These are phyloP conservation scores for Tachyglossus aculeatus DNA, from an alignment of 2,797 vertebrate genomes.

Conservation along the genomic window DNA sequence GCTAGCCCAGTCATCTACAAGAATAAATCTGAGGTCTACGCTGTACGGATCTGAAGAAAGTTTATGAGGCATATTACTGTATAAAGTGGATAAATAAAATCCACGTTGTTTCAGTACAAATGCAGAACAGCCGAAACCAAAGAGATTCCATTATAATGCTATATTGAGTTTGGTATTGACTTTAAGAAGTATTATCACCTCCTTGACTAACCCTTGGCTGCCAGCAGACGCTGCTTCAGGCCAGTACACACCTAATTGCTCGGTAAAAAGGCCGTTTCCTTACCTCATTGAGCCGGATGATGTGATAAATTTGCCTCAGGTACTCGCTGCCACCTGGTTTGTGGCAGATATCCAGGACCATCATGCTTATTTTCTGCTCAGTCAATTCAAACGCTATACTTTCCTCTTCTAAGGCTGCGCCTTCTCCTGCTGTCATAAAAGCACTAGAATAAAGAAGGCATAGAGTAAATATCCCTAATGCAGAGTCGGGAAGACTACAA, in stretches of 20 bases:
- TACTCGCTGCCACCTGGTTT: conserved; percentile 96
- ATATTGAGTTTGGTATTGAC: conserved; percentile 77
- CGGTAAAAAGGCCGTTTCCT: conserved; percentile 91
- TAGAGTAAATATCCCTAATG: conserved; percentile 3
- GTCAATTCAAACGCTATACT: conserved; percentile 84
- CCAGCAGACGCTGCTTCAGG: conserved; percentile 87
- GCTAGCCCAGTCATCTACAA: conserved; percentile 23
- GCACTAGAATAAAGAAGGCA: conserved; percentile 72
- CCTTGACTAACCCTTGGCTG: conserved; percentile 83
- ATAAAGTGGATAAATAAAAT: conserved; percentile 71
- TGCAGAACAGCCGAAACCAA: conserved; percentile 58
- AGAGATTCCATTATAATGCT: conserved; percentile 69
- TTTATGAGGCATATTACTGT: conserved; percentile 64
- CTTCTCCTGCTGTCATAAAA: conserved; percentile 73
- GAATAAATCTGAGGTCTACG: conserved; percentile 23
- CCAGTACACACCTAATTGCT: conserved; percentile 97
- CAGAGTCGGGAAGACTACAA: conserved; percentile 16
- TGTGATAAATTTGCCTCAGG: conserved; percentile 99
- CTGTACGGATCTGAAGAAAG: conserved; percentile 42
- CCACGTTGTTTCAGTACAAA: conserved; percentile 62
- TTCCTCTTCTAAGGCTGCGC: conserved; percentile 74
- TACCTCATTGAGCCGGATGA: conserved; percentile 99
- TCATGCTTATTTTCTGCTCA: conserved; percentile 98
- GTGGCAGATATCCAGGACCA: conserved; percentile 98
- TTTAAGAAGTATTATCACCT: conserved; percentile 83